Evolutionary conservation across 1,140 invertebrate species (phyloP), one percentile per base, ranked within the genome.

Genomic region (Wasmannia auropunctata): DNA sequence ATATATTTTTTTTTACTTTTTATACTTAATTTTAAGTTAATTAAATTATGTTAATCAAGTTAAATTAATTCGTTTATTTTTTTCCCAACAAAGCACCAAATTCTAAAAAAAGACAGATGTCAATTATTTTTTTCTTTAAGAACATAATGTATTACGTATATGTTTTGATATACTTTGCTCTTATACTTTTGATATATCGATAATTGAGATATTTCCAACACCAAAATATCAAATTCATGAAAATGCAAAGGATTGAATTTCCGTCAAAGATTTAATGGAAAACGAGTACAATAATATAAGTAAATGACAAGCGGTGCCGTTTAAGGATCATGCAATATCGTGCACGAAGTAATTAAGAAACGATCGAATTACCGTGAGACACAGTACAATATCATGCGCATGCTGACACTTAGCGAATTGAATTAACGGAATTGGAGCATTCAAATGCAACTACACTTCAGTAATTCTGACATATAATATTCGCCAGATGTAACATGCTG

Each of bases 311-410:
- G 49, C 77, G 40, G 65, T 81, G 25, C 25, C 65, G 16, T 83
- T 81, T 72, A 74, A 83, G 25, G 19, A 58, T 10, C 40, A n/a
- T 25, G 37, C 37, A 51, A 25, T 58, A 60, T 34, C 79, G 79
- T 83, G 54, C 77, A 43, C 46, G 22, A 72, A 58, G 25, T 74
- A 83, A 83, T 83, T 83, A 83, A 83, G 79, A 72, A 74, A 72
- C 67, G 51, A 83, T 83, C 25, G 31, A 83, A 83, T 83, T 83
- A 83, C 67, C 22, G 5, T 16, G 65, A 58, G 19, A 22, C 16
- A 83, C n/a, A 31, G 22, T 83, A 19, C 28, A 72, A 72, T 74
- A 58, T 46, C 51, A 31, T 56, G 46, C 34, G 25, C 25, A 25
- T 40, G 51, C 67, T 72, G 51, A 83, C 51, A 60, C 40, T 83